Percentiles rank a stretch among this genome's conserved stretches.
These are phyloP conservation scores for Temnothorax unifasciatus DNA, from an alignment of 2,888 invertebrate species.

Conservation along the genomic window DNA sequence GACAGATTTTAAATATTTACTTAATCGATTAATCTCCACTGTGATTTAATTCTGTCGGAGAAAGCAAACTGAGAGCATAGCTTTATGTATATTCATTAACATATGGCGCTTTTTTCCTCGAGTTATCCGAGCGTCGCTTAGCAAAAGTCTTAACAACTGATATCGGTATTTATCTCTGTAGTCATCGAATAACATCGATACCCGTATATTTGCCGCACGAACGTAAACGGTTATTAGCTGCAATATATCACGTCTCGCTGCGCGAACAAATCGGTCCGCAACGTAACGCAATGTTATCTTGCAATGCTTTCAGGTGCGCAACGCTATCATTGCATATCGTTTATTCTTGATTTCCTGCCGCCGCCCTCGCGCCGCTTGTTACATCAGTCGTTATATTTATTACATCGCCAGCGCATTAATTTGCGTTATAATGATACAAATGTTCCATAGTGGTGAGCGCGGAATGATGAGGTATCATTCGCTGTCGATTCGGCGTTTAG, in stretches of 20 bases:
- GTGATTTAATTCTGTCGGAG: not conserved
- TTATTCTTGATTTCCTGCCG: constrained; percentile 48
- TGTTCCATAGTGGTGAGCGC: not conserved
- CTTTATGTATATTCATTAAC: constrained; percentile 22
- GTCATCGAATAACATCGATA: constrained; percentile 38
- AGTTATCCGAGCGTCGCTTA: constrained; percentile 11
- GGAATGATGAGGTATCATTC: not conserved
- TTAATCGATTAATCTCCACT: not conserved
- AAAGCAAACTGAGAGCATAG: not conserved
- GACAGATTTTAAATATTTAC: constrained; percentile 28
- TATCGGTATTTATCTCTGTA: constrained; percentile 20
- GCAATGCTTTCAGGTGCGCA: constrained; percentile 40
- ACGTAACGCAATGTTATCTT: constrained; percentile 45
- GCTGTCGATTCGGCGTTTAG: constrained; percentile 17
- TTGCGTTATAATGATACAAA: constrained; percentile 37
- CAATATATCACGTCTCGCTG: constrained; percentile 44
- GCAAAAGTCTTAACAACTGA: constrained; percentile 30
- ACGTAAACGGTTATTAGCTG: constrained; percentile 43
- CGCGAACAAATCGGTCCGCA: constrained; percentile 29
- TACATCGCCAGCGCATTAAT: constrained; percentile 27
- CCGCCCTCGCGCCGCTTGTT: constrained; percentile 19
- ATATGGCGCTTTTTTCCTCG: constrained; percentile 14
- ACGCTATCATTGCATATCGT: constrained; percentile 46
- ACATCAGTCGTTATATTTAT: constrained; percentile 39
- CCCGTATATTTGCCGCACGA: constrained; percentile 24